These are phyloP conservation scores for Caenorhabditis briggsae DNA, from an alignment of 1,140 invertebrate species.

Conservation along the genomic window DNA sequence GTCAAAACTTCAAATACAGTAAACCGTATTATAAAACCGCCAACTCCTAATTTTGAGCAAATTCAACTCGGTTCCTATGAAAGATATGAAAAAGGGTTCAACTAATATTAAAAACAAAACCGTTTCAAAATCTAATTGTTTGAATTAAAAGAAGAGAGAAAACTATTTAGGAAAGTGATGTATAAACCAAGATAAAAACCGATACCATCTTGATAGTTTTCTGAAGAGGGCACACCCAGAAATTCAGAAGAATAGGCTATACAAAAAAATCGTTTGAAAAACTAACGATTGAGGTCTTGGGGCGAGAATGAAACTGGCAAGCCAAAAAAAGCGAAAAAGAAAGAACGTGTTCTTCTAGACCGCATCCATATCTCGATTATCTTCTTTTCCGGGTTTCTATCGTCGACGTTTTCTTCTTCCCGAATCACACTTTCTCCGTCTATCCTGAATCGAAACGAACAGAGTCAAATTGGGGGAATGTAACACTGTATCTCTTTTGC, in stretches of 20 bases:
- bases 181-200: slow-evolving; percentile 9
- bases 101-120: no score
- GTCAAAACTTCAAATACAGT: neutral
- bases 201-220: slow-evolving; percentile 1
- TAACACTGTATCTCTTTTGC: neutral
- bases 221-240: neutral
- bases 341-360: slow-evolving; percentile 28
- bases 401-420: neutral
- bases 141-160: neutral
- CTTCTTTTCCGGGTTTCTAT: neutral
- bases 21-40: no score
- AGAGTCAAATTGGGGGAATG: slow-evolving; percentile 24
- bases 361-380: slow-evolving; percentile 47
- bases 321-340: neutral
- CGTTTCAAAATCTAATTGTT: neutral
- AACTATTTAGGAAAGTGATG: neutral
- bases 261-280: slow-evolving; percentile 16
- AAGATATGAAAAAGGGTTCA: no score
- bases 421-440: neutral
- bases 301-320: slow-evolving; percentile 38
- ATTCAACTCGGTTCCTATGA: no score
- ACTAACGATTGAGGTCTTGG: neutral
- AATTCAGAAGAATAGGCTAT: neutral
- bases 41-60: no score
- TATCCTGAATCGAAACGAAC: neutral